Conservation (phyloP, 2,888 invertebrate genomes). For the Conistra vaccinii region DNA sequence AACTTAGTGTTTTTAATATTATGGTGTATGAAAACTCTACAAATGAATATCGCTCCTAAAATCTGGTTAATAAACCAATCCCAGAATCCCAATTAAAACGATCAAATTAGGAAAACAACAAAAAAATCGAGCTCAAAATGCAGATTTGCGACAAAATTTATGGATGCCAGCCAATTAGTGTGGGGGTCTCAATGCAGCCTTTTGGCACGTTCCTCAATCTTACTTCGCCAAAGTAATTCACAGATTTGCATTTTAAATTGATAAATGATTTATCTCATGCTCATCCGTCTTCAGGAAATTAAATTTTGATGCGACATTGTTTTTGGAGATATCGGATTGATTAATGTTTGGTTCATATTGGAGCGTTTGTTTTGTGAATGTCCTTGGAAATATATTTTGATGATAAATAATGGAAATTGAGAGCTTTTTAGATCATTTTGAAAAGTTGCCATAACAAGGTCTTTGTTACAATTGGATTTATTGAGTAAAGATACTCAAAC, state of each 20-base stretch:
- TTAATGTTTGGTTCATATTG: constrained; percentile 26
- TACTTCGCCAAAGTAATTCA: constrained; percentile 52
- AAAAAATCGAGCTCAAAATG: constrained; percentile 25
- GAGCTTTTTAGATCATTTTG: background rate
- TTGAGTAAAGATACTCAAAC: background rate
- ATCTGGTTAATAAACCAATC: constrained; percentile 2
- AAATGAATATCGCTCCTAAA: background rate
- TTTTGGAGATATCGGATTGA: constrained; percentile 27
- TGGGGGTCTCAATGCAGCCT: constrained; percentile 41
- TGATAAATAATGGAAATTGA: background rate
- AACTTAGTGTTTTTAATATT: background rate
- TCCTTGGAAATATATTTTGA: background rate
- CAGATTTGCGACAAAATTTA: constrained; percentile 57
- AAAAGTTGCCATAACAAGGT: background rate
- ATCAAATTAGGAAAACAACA: constrained; percentile 11
- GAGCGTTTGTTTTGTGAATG: constrained; percentile 22
- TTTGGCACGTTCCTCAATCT: constrained; percentile 60
- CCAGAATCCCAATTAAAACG: constrained; percentile 9
- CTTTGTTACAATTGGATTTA: background rate
- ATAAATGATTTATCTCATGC: constrained; percentile 63
- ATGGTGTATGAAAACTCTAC: background rate
- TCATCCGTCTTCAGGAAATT: constrained; percentile 63
- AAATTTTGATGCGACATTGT: constrained; percentile 55
- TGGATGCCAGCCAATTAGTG: constrained; percentile 61
- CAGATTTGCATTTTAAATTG: constrained; percentile 67